Evolutionary conservation across 2,113 vertebrate genomes (phyloP), one percentile per base, ranked within the genome.

Genomic region (Tiliqua scincoides): DNA sequence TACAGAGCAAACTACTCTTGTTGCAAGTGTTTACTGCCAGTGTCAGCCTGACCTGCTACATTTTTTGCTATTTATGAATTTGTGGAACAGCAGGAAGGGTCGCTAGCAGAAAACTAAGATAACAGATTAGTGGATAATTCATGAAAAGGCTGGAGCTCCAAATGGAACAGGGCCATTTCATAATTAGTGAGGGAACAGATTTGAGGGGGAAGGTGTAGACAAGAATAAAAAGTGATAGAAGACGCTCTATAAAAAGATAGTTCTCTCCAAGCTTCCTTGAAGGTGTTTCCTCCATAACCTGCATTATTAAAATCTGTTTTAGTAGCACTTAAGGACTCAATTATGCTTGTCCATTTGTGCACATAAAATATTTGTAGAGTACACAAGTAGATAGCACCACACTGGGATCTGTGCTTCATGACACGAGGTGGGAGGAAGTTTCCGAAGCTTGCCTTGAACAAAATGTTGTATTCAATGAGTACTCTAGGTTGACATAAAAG

Each of bases 1-100:
- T 87, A 92, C 86, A 87, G 94, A 93, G 93, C 59, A n/a, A 91
- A 94, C 93, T 92, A 93, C 89, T 81, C 77, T 57, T 40, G 79
- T 61, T 72, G 89, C 23, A 30, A 76, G 90, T 95, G 85, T 93
- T 89, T 88, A 85, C 89, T 84, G 89, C 71, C 4, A 35, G 84
- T 84, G 91, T 92, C 90, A 86, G 48, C 84, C 85, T 67, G 83
- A 73, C 40, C 82, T 35, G 77, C 83, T 71, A 71, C 21, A 37
- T 82, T 88, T 93, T n/a, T 91, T 91, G 87, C 79, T 57, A 57
- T 57, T 57, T 57, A 57, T 57, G 90, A 82, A 85, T 89, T 86
- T 90, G 86, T 77, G 82, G 65, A 85, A 71, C 91, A 79, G 90
- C 63, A 89, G 43, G 78, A 15, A 72, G 21, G 86, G 84, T 88